Evolutionary conservation across 2,888 invertebrate genomes (phyloP), one percentile per base, ranked within the genome.

Genomic region (Microctonus brassicae): DNA sequence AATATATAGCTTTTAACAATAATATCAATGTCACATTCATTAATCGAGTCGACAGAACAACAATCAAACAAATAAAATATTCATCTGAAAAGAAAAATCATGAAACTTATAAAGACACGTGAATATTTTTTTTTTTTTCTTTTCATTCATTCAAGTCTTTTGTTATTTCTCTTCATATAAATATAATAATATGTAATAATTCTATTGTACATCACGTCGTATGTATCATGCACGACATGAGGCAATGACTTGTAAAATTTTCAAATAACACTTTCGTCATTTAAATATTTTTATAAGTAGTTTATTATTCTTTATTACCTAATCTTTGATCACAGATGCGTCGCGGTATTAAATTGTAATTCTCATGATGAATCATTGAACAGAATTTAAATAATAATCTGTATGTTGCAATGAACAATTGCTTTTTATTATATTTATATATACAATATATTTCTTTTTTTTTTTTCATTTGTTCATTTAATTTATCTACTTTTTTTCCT

Each of bases 1-100:
- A 73, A n/a, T n/a, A 62, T 47, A 61, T 68, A 64, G 63, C 64
- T 61, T 70, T 57, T 58, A 65, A 39, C 20, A 11, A 69, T 69
- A 58, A 58, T 34, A 33, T 58, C 17, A 22, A 26, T 58, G 20
- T 58, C 33, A 33, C 24, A 55, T 33, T 34, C 20, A 58, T 34
- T 17, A 24, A 17, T 11, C 4, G 10, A 53, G 10, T 10, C 2
- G 42, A 29, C 29, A 29, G 29, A 29, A 3, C 3, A 7, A 7
- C 29, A 29, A 10, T 4, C 36, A 36, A 36, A 36, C 36, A 36
- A 10, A 36, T 5, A 33, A 33, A 33, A 5, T 3, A 47, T 47
- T 7, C 17, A 17, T 47, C 17, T 47, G 20, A 17, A 47, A 17
- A 47, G 7, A 47, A 17, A 2, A 47, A 5, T 20, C 17, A 17